Base-by-base conservation (phyloP, 2,888 invertebrate species). In the Serrognathus titanus region DNA sequence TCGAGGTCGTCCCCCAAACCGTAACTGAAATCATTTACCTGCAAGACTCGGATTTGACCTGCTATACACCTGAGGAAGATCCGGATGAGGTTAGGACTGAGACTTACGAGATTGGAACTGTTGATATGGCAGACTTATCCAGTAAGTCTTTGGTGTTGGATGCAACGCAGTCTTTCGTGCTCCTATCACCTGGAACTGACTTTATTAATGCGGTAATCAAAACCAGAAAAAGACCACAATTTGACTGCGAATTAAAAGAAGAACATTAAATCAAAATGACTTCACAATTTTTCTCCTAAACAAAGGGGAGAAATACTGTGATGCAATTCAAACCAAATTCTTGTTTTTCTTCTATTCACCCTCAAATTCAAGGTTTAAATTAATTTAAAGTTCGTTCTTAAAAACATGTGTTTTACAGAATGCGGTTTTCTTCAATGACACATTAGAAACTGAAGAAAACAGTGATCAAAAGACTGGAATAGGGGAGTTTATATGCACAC, bases 1-100 rank as follows among this genome's bases (percentile, higher is more conserved):
- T 67, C 10, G 67, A 67, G 48, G 67, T 67, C 12, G 48, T 66
- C 13, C 67, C 67, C 37, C 65, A 67, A 53, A 66, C 67, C 20
- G 67, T 67, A 20, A 62, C 63, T 10, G 66, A 66, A 60, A 64
- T 67, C 13, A 63, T 66, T 40, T 67, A 67, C 39, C 60, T 67
- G 39, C 58, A 57, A 56, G 58, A 54, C 51, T 48, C 48, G 35
- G 51, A 57, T 12, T 40, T 57, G 16, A 9, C 48, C 3, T 53
- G 47, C 12, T 51, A 51, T 9, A 51, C 50, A 24, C 20, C 53
- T 13, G 50, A 53, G 12, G 53, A 57, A 37, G 58, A 58, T 11
- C 52, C 53, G 13, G 56, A 60, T 35, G 56, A 58, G 31, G 54
- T 53, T 43, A 46, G 51, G 12, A 52, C 40, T 24, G 56, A 58